Percentiles rank a stretch among this genome's conserved stretches.
Evolutionary conservation across 2,797 vertebrate species (phyloP).

Genomic region (Malurus splendens): DNA sequence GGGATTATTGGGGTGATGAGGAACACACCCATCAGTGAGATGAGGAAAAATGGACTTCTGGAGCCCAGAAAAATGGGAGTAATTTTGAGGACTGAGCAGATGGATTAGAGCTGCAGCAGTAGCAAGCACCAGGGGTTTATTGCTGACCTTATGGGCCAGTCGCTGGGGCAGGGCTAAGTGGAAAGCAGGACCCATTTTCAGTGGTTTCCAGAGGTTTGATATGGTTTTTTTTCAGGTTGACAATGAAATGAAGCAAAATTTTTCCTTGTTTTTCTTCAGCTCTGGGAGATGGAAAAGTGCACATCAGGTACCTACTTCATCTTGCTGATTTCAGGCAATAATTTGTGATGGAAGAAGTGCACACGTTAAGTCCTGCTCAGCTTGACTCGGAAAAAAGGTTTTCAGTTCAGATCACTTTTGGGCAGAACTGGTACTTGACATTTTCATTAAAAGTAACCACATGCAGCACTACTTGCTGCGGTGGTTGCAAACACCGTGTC

Average conservation of each 20-base stretch:
- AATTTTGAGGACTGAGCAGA: background rate
- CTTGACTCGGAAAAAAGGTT: background rate
- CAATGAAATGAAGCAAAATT: background rate
- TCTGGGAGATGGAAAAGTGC: background rate
- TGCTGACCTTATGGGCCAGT: background rate
- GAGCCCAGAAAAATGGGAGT: background rate
- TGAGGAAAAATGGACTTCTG: background rate
- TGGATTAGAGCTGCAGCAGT: background rate
- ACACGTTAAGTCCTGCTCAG: background rate
- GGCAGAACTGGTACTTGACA: background rate
- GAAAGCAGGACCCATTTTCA: background rate
- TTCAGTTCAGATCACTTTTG: background rate
- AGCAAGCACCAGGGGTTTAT: background rate
- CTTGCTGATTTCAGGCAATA: background rate
- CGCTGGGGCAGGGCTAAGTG: background rate
- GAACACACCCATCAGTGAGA: background rate
- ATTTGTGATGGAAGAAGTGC: background rate
- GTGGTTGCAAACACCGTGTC: background rate
- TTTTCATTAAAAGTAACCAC: background rate
- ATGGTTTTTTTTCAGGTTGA: background rate
- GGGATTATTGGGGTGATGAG: background rate
- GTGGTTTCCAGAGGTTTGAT: background rate
- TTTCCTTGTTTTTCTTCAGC: background rate
- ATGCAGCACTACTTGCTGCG: background rate
- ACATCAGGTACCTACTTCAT: background rate